Evolutionary conservation across 2,797 vertebrate genomes (phyloP).

Genomic region (Sebastes aleutianus): DNA sequence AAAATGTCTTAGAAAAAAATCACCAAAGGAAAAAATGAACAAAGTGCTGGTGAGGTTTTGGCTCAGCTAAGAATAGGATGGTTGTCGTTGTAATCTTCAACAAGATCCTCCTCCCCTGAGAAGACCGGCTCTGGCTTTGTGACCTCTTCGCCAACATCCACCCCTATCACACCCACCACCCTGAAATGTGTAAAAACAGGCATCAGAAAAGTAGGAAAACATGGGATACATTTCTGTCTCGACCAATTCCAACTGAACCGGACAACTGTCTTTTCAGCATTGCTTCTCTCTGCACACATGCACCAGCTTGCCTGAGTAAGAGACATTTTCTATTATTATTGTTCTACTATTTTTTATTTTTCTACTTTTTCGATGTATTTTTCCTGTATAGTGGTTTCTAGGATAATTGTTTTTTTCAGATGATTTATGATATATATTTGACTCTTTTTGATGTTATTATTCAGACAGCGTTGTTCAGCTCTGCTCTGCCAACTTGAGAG

Average conservation of each 20-base stretch:
- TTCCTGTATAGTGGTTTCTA: no score
- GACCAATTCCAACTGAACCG: background rate
- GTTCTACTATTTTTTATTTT: no score
- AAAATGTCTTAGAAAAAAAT: background rate
- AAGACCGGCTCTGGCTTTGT: constrained; percentile 34
- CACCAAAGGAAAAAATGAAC: background rate
- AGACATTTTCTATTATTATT: no score
- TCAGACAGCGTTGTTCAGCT: no score
- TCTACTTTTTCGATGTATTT: no score
- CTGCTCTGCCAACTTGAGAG: no score
- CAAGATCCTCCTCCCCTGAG: constrained; percentile 43
- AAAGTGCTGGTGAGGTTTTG: constrained; percentile 11
- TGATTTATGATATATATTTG: no score
- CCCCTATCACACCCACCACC: constrained; percentile 46
- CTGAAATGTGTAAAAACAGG: constrained; percentile 40
- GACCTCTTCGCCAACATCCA: constrained; percentile 47
- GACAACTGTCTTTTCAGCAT: background rate
- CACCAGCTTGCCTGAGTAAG: background rate
- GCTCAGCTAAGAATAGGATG: constrained; percentile 33
- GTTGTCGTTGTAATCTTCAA: constrained; percentile 46
- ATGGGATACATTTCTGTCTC: background rate
- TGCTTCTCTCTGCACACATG: background rate
- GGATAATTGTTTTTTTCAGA: no score
- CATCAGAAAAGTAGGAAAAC: background rate
- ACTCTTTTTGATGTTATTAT: no score